Conservation (phyloP, 2,113 vertebrate species). For the Antechinus stuartii region DNA sequence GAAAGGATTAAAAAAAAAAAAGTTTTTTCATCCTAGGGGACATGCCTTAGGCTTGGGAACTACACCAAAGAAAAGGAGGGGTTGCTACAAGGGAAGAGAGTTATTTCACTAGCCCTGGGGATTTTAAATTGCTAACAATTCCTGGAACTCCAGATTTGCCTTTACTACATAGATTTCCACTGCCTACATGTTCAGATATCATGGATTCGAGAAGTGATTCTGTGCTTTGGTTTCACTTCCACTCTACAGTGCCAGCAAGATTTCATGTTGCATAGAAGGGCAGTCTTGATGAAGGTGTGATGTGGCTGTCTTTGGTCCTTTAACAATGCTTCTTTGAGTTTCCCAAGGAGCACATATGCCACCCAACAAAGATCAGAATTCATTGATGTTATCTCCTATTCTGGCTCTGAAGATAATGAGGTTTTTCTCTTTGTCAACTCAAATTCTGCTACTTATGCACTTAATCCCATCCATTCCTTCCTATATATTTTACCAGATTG, state of each 20-base stretch:
- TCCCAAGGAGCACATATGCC: not conserved
- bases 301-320: not conserved
- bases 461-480: not conserved
- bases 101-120: not conserved
- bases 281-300: not conserved
- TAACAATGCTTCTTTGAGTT: not conserved
- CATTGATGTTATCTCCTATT: not conserved
- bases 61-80: not conserved
- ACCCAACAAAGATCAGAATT: not conserved
- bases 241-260: not conserved
- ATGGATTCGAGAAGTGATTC: not conserved
- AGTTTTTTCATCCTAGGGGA: not conserved
- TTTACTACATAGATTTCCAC: not conserved
- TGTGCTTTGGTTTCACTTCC: not conserved
- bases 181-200: no score
- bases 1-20: not conserved
- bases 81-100: not conserved
- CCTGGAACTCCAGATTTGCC: not conserved
- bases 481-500: not conserved
- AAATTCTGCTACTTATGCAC: not conserved
- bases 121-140: not conserved
- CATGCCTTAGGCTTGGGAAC: not conserved
- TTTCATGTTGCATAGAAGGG: not conserved
- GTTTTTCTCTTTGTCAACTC: not conserved
- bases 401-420: not conserved